Percentiles rank a stretch among this genome's conserved stretches.
Evolutionary conservation across 1,140 invertebrate genomes (phyloP).

Genomic region (Dinoponera quadriceps): DNA sequence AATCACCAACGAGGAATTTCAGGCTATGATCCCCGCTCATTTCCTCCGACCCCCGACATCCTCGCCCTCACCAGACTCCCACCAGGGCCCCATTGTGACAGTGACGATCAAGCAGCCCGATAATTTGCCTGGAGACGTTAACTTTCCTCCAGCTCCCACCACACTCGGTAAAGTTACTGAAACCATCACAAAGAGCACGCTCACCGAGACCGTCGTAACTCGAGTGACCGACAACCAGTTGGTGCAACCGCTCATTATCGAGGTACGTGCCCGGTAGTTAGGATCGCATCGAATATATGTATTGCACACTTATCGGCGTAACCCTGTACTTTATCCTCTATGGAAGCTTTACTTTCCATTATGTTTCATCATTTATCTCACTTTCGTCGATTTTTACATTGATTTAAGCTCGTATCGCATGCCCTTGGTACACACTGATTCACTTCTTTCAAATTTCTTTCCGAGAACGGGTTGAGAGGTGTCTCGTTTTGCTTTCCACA

Average conservation of each 20-base stretch:
- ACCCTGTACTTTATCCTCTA: background rate
- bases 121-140: constrained; percentile 86
- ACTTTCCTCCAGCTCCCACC: constrained; percentile 93
- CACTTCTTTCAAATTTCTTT: constrained; percentile 2
- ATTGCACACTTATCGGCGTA: constrained; percentile 24
- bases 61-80: constrained; percentile 84
- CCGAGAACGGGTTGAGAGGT: too few relatives aligned
- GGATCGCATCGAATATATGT: constrained; percentile 61
- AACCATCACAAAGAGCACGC: constrained; percentile 96
- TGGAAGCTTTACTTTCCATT: background rate
- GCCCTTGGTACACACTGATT: background rate
- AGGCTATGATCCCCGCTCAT: constrained; percentile 96
- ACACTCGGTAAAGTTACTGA: constrained; percentile 94
- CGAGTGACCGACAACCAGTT: constrained; percentile 96
- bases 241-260: constrained; percentile 92
- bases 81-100: constrained; percentile 87
- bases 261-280: constrained; percentile 88
- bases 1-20: constrained; percentile 96
- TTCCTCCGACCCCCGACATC: constrained; percentile 90
- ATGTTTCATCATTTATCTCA: background rate
- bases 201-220: constrained; percentile 97
- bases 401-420: background rate
- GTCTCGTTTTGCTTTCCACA: background rate
- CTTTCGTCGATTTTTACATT: background rate
- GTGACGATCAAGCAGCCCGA: constrained; percentile 91